Percentiles rank a stretch among this genome's conserved stretches.
phyloP scores from a whole-genome alignment of 2,113 vertebrate genomes.

The Coturnix japonica region DNA sequence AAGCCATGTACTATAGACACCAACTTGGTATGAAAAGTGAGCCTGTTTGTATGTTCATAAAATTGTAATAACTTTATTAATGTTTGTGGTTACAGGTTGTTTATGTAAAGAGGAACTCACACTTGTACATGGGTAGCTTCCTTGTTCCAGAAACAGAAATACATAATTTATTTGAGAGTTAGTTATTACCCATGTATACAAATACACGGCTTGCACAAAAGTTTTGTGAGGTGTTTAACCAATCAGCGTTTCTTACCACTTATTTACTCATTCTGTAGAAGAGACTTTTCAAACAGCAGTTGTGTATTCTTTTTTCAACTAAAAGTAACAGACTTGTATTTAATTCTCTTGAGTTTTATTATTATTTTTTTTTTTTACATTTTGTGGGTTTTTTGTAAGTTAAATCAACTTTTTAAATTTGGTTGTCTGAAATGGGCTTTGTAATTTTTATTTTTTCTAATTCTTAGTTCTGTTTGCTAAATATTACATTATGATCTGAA shows the following conservation, averaged over 20 bases:
- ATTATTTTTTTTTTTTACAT: neutral
- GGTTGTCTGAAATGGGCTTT: neutral
- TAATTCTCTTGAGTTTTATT: neutral
- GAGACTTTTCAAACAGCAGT: neutral
- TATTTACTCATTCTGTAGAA: neutral
- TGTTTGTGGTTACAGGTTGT: neutral
- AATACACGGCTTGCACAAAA: neutral
- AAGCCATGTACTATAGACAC: accelerated
- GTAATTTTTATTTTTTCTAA: neutral
- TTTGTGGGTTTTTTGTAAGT: neutral
- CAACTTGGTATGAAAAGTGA: neutral
- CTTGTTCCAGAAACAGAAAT: neutral
- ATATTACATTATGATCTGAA: neutral
- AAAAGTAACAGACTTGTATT: neutral
- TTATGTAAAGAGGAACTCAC: neutral
- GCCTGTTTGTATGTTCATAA: neutral
- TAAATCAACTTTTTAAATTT: neutral
- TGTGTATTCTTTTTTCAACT: neutral
- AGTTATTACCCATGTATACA: neutral
- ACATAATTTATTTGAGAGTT: neutral
- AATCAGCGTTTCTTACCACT: neutral
- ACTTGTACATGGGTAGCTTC: neutral
- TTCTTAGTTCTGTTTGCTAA: neutral
- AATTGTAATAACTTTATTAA: neutral
- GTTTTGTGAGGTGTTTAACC: neutral